Evolutionary conservation across 2,113 vertebrate species (phyloP).

Genomic region (Daboia siamensis): DNA sequence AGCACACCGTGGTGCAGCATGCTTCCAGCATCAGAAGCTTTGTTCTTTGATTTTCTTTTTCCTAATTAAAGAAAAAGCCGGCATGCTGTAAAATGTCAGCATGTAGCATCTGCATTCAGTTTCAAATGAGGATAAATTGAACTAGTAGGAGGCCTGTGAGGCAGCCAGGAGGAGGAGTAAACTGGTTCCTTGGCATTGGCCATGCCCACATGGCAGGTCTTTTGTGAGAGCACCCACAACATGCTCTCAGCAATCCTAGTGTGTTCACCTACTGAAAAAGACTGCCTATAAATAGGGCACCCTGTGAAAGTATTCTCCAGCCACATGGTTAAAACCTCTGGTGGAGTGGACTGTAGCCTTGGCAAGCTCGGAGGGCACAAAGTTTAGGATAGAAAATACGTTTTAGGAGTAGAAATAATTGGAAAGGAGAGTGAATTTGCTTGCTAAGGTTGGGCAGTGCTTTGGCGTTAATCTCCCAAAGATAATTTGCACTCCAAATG

Average conservation of each 20-base stretch:
- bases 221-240: neutral
- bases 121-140: neutral
- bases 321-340: neutral
- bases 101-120: neutral
- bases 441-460: neutral
- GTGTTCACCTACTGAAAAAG: neutral
- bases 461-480: neutral
- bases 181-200: neutral
- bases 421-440: neutral
- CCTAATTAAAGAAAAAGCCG: neutral
- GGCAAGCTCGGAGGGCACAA: neutral
- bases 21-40: neutral
- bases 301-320: neutral
- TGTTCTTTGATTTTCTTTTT: neutral
- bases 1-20: neutral
- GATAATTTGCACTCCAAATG: neutral
- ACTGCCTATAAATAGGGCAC: neutral
- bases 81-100: neutral
- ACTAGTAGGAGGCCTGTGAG: neutral
- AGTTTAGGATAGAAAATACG: neutral
- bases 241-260: neutral
- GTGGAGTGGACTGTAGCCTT: neutral
- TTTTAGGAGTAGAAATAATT: neutral
- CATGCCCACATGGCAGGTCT: neutral
- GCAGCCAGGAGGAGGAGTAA: neutral